phyloP scores from a whole-genome alignment of 2,888 invertebrate species.

The Tenthredo distinguenda region DNA sequence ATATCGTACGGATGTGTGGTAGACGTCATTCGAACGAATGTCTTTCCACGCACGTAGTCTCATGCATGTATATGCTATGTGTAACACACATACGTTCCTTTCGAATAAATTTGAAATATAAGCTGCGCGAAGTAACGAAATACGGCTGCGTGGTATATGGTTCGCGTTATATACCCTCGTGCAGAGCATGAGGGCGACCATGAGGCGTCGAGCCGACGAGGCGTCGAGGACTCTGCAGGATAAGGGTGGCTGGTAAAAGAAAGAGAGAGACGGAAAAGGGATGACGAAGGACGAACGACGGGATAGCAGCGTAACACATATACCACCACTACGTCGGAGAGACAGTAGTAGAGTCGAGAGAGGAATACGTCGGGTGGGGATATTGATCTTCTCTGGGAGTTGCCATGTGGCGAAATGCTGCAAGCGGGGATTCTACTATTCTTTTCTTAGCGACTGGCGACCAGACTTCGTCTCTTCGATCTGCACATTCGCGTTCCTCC shows the following conservation, averaged over 20 bases:
- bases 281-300: slow-evolving; percentile 42
- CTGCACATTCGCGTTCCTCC: too few relatives aligned
- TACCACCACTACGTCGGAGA: slow-evolving; percentile 37
- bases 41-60: not conserved
- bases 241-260: slow-evolving; percentile 57
- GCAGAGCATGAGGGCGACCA: slow-evolving; percentile 8
- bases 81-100: slow-evolving; percentile 4
- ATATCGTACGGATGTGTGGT: not conserved
- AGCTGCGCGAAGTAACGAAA: slow-evolving; percentile 16
- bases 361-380: slow-evolving; percentile 71
- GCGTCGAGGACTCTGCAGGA: slow-evolving; percentile 41
- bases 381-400: slow-evolving; percentile 73
- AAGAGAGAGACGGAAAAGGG: slow-evolving; percentile 47
- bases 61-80: not conserved
- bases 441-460: slow-evolving; percentile 15
- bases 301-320: slow-evolving; percentile 30
- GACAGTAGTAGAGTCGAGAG: slow-evolving; percentile 58
- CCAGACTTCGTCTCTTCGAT: not conserved
- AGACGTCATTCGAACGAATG: not conserved
- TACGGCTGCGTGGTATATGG: slow-evolving; percentile 23
- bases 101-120: slow-evolving; percentile 44
- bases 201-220: slow-evolving; percentile 46
- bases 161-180: not conserved
- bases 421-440: slow-evolving; percentile 41
- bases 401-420: slow-evolving; percentile 64